Base-by-base conservation (phyloP, 2,797 vertebrate genomes). In the Sebastes ruberrimus region DNA sequence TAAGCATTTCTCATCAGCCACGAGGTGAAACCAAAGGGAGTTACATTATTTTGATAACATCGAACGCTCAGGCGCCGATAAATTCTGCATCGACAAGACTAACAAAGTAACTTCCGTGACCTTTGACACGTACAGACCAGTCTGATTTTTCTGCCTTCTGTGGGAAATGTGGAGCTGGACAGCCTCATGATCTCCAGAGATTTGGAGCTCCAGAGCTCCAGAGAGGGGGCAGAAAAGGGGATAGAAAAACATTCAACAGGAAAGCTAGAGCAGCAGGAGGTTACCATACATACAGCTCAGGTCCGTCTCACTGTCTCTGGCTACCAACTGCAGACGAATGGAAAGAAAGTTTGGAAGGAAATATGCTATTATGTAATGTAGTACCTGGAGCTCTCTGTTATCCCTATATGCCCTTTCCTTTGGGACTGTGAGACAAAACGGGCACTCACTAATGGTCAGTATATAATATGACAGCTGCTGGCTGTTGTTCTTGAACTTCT, bases 331-430 rank as follows among this genome's bases (percentile, higher is more conserved):
- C 74, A 81, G 28, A 70, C 55, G 57, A 82, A 67, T 81, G 76
- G 78, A 87, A 83, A 84, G 82, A 81, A 23, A 71, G 35, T 62
- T 68, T 83, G 55, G 79, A 86, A 74, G 71, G 81, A 85, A 88
- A 74, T 71, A 18, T 77, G 66, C 63, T 80, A 18, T 90, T 88
- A 90, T 86, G 84, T 93, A 91, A 92, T 38, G 14, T 18, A 64
- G 71, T 82, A 85, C 83, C 86, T 86, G 90, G 73, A 83, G 71
- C 70, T 75, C 74, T 63, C 66, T 69, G 69, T 63, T 88, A 66
- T 85, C 71, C 79, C 75, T 81, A 76, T 79, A 81, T 81, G 82
- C 78, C 74, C 72, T 75, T 66, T 86, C 30, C 25, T 63, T 76
- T 81, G 74, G 68, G 38, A 69, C 68, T 35, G 63, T n/a, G 75